These are phyloP conservation scores for Leontopithecus rosalia DNA, from an alignment of 2,797 vertebrate species.

Conservation along the genomic window DNA sequence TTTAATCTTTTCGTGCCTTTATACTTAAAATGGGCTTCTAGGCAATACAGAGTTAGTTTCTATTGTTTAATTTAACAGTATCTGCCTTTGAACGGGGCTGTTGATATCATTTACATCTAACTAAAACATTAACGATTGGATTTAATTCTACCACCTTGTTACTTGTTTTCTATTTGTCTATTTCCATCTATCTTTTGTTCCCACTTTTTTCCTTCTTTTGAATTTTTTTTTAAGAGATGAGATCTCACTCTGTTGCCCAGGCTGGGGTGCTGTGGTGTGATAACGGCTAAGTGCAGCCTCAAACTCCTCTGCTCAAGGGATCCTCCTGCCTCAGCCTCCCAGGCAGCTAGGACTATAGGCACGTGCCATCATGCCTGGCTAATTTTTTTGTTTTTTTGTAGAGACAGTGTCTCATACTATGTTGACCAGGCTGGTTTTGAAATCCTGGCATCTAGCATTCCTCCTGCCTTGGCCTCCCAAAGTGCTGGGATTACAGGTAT, in stretches of 20 bases:
- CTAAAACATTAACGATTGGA: too few relatives aligned
- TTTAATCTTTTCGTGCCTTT: background rate
- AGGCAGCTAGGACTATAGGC: background rate
- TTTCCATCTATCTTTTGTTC: too few relatives aligned
- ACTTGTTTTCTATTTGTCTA: too few relatives aligned
- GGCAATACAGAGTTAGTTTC: background rate
- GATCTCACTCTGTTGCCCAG: background rate
- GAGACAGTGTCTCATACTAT: background rate
- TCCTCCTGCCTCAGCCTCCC: background rate
- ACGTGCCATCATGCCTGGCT: background rate
- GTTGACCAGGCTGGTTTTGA: background rate
- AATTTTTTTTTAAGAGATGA: background rate
- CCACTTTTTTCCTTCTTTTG: too few relatives aligned
- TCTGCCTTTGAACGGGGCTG: background rate
- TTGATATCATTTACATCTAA: background rate
- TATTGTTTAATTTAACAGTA: background rate
- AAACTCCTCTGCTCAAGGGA: background rate
- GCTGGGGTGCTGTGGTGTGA: background rate
- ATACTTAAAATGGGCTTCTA: background rate
- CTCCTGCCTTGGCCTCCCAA: background rate
- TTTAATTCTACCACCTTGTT: too few relatives aligned
- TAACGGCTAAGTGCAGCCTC: background rate
- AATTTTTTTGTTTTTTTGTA: background rate
- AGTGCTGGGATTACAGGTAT: background rate
- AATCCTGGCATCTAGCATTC: background rate